These are phyloP conservation scores for Austrofundulus limnaeus DNA, from an alignment of 2,113 vertebrate genomes.

Conservation along the genomic window DNA sequence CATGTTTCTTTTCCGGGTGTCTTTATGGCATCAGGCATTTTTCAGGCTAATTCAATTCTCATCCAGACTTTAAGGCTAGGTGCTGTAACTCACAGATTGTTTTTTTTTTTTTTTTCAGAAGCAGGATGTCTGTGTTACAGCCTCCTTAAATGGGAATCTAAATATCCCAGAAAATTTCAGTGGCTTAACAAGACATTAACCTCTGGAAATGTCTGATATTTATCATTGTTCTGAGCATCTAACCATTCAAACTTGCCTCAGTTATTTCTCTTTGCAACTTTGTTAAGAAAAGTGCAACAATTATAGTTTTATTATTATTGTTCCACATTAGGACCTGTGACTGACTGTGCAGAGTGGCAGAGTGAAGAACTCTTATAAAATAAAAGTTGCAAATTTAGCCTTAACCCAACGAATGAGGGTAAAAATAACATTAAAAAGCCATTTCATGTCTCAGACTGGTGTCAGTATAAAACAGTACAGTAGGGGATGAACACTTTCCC, in stretches of 20 bases:
- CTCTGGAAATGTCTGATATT: not conserved
- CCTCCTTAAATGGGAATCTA: slow-evolving; percentile 18
- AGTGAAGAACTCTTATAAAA: not conserved
- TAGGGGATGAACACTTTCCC: not conserved
- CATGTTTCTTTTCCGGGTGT: not conserved
- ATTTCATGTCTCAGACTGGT: not conserved
- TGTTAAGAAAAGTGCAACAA: not conserved
- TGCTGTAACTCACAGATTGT: slow-evolving; percentile 2
- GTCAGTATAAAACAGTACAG: not conserved
- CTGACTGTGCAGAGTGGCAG: not conserved
- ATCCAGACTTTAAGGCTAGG: slow-evolving; percentile 22
- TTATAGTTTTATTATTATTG: not conserved
- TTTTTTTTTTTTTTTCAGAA: slow-evolving; percentile 10
- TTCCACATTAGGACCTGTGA: not conserved
- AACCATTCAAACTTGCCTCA: not conserved
- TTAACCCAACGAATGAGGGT: not conserved
- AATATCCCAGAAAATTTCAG: slow-evolving; percentile 45
- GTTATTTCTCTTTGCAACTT: not conserved
- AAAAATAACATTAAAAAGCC: not conserved
- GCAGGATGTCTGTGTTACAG: slow-evolving; percentile 21
- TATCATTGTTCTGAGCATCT: not conserved
- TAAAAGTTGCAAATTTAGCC: not conserved
- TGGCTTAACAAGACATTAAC: slow-evolving; percentile 24
- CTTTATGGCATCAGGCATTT: not conserved
- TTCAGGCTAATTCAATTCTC: slow-evolving; percentile 22